phyloP scores from a whole-genome alignment of 2,113 vertebrate species.

The Acanthochromis polyacanthus region DNA sequence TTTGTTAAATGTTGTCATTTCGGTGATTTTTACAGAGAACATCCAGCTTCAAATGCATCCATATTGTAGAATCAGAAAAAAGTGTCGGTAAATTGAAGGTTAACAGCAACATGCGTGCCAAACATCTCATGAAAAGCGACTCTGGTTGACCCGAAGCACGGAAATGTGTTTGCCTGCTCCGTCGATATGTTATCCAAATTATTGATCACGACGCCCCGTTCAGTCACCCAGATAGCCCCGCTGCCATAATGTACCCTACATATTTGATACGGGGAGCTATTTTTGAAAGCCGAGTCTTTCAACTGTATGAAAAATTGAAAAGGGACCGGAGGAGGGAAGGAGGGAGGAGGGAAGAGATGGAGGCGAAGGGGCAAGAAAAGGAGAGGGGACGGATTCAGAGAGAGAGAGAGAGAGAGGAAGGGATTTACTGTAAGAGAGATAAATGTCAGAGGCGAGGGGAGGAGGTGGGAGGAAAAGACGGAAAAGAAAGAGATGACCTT shows the following conservation, averaged over 20 bases:
- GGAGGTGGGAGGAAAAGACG: slow-evolving; percentile 34
- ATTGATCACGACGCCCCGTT: slow-evolving; percentile 72
- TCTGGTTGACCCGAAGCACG: slow-evolving; percentile 13
- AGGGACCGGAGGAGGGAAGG: slow-evolving; percentile 53
- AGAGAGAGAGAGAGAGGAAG: slow-evolving; percentile 20
- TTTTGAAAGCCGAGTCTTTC: slow-evolving; percentile 85
- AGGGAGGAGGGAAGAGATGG: slow-evolving; percentile 9
- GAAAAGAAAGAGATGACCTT: slow-evolving; percentile 73
- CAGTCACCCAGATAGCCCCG: slow-evolving; percentile 57
- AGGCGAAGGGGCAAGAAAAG: slow-evolving; percentile 31
- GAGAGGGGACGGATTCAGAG: slow-evolving; percentile 32
- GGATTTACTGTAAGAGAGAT: slow-evolving; percentile 68
- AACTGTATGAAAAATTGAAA: slow-evolving; percentile 86
- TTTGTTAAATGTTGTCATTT: too few relatives aligned
- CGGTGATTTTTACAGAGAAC: too few relatives aligned
- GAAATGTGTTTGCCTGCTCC: slow-evolving; percentile 15
- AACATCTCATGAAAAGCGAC: slow-evolving; percentile 36
- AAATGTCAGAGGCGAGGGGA: slow-evolving; percentile 64
- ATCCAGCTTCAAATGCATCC: too few relatives aligned
- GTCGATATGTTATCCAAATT: slow-evolving; percentile 72
- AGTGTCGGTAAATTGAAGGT: neutral
- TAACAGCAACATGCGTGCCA: neutral
- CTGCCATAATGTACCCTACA: slow-evolving; percentile 82
- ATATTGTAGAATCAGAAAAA: too few relatives aligned
- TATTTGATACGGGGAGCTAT: slow-evolving; percentile 87